Evolutionary conservation across 2,888 invertebrate species (phyloP).

Genomic region (Anoncus sp.): DNA sequence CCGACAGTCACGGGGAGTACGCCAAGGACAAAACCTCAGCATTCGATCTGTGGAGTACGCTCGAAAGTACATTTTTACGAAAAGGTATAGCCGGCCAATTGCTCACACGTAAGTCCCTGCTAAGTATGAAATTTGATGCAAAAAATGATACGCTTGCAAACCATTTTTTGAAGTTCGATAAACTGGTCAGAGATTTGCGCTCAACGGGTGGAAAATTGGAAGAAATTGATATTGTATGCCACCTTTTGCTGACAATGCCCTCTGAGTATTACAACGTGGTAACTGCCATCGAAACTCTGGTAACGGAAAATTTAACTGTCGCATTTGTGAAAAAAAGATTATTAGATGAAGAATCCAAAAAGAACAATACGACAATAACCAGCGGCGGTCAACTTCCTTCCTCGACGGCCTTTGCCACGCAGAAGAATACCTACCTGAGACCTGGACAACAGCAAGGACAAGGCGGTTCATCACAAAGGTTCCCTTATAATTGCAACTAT

Average conservation of each 20-base stretch:
- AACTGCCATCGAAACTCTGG: constrained; percentile 68
- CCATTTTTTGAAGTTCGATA: too few relatives aligned
- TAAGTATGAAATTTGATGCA: background rate
- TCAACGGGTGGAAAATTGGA: too few relatives aligned
- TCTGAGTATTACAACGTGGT: constrained; percentile 66
- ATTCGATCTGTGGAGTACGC: background rate
- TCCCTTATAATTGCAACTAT: constrained; percentile 27
- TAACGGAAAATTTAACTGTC: constrained; percentile 50
- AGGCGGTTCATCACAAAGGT: background rate
- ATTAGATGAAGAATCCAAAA: constrained; percentile 66
- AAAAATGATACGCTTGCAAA: background rate
- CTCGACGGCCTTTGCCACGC: constrained; percentile 27
- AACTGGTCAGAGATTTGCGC: background rate
- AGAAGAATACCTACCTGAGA: background rate
- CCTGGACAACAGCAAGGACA: background rate
- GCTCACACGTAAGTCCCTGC: background rate
- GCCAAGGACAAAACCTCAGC: too few relatives aligned
- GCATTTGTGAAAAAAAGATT: constrained; percentile 68
- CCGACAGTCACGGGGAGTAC: too few relatives aligned
- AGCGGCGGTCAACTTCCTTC: constrained; percentile 2
- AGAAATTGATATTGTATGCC: too few relatives aligned
- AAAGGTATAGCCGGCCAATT: constrained; percentile 1
- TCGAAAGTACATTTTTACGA: background rate
- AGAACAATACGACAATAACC: constrained; percentile 19
- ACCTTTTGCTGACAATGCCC: constrained; percentile 58